These are phyloP conservation scores for Zeugodacus cucurbitae DNA, from an alignment of 1,140 invertebrate species.

Conservation along the genomic window DNA sequence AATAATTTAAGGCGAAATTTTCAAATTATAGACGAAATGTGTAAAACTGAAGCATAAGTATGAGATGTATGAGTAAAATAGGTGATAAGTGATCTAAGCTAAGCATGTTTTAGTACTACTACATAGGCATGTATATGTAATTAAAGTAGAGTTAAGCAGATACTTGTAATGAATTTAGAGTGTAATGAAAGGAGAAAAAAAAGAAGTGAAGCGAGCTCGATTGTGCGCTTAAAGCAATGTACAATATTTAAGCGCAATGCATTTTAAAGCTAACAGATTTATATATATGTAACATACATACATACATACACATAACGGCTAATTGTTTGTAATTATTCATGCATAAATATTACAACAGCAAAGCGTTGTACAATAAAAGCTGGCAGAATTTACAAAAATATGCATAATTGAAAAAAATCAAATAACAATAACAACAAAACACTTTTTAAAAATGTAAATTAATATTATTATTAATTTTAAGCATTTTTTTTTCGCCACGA, in stretches of 20 bases:
- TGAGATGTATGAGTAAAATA: background rate
- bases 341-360: background rate
- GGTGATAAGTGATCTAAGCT: background rate
- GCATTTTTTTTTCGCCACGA: background rate
- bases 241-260: background rate
- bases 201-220: background rate
- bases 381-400: background rate
- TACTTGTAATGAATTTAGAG: background rate
- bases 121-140: background rate
- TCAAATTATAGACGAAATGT: constrained; percentile 20
- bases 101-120: background rate
- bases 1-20: constrained; percentile 16
- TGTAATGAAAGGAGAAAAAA: background rate
- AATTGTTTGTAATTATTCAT: background rate
- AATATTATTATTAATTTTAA: background rate
- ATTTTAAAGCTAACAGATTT: background rate
- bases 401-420: background rate
- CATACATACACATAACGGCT: background rate
- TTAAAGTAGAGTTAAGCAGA: background rate
- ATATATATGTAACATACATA: background rate
- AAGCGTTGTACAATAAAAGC: background rate
- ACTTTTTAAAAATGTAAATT: background rate
- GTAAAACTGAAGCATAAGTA: background rate
- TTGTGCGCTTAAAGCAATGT: background rate
- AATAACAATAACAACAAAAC: background rate